phyloP scores from a whole-genome alignment of 37 sponge, comb jelly and placozoan genomes.

The Theonella swinhoei region DNA sequence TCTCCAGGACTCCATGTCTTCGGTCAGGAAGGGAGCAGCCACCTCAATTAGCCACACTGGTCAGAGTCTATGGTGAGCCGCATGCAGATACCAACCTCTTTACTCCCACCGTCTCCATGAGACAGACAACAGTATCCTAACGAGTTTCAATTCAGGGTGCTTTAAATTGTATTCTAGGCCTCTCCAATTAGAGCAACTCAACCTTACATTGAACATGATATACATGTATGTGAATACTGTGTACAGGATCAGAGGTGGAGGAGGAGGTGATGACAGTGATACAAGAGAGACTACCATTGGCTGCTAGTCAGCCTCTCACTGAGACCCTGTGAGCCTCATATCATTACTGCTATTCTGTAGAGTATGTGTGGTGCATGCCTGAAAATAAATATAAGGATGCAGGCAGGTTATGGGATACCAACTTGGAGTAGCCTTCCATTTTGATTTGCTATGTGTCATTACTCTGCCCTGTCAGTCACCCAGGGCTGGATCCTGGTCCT shows the following conservation, averaged over 20 bases:
- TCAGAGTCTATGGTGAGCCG: slow-evolving; percentile 68
- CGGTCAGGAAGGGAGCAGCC: slow-evolving; percentile 95
- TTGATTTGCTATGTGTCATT: not conserved
- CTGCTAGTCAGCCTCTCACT: slow-evolving; percentile 39
- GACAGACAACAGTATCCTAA: not conserved
- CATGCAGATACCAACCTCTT: not conserved
- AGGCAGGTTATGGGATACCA: not conserved
- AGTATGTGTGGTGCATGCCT: not conserved
- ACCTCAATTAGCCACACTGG: slow-evolving; percentile 77
- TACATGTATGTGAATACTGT: not conserved
- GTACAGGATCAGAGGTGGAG: slow-evolving; percentile 50
- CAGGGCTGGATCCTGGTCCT: slow-evolving; percentile 66
- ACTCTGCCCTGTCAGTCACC: slow-evolving; percentile 11
- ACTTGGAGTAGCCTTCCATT: not conserved
- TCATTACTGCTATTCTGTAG: no score
- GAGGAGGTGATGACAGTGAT: slow-evolving; percentile 49
- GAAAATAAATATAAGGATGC: not conserved
- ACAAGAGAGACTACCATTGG: slow-evolving; percentile 53
- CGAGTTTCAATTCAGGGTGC: not conserved
- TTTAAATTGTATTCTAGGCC: no score
- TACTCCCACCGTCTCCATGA: no score
- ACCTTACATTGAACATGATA: no score
- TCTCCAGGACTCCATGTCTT: slow-evolving; percentile 92
- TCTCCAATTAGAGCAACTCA: no score
- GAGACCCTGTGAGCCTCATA: no score